phyloP scores from a whole-genome alignment of 2,888 invertebrate genomes.

The Rotaria sp. region DNA sequence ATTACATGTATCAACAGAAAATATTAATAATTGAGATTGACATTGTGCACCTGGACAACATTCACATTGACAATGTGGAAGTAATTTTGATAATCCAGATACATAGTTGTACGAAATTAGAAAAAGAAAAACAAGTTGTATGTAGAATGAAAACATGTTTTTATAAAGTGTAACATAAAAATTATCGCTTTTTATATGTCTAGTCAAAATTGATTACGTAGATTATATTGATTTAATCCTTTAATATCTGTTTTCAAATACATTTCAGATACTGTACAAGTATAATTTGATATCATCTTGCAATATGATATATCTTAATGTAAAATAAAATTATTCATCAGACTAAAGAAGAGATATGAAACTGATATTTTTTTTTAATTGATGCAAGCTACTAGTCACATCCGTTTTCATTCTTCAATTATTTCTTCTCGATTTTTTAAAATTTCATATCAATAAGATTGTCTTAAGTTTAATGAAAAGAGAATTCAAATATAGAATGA shows the following conservation, averaged over 20 bases:
- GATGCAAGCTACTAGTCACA: too few species aligned
- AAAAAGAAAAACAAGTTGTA: neutral
- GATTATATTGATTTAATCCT: neutral
- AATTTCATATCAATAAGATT: too few species aligned
- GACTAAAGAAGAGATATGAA: neutral
- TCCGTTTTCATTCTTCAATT: too few species aligned
- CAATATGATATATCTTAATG: neutral
- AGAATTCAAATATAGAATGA: too few species aligned
- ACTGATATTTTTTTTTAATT: neutral
- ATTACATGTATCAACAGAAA: neutral
- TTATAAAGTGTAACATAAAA: neutral
- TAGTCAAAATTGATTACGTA: neutral
- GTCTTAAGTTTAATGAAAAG: too few species aligned
- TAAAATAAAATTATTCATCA: neutral
- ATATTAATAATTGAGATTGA: neutral
- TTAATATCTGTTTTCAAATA: neutral
- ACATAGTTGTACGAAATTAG: neutral
- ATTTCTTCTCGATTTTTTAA: too few species aligned
- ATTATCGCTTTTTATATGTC: neutral
- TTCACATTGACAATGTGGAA: neutral
- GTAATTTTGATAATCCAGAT: neutral
- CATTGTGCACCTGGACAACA: neutral
- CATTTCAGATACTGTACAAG: neutral
- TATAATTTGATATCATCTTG: neutral
- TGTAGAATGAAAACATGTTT: neutral